Percentiles rank a stretch among this genome's conserved stretches.
Conservation (phyloP, 2,797 vertebrate genomes). For the Rhinoraja longicauda region DNA sequence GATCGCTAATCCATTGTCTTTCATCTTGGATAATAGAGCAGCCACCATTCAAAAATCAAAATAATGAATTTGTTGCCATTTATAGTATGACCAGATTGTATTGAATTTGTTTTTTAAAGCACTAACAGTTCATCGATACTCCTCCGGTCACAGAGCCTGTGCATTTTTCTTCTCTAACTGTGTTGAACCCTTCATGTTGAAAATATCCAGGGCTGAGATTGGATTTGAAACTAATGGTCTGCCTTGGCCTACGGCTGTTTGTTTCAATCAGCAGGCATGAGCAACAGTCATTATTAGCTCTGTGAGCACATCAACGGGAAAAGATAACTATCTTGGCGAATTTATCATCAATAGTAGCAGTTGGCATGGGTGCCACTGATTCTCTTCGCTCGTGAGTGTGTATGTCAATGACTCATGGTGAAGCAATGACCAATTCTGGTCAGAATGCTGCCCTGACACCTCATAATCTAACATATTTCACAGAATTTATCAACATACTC, state of each 20-base stretch:
- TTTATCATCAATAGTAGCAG: constrained; percentile 1
- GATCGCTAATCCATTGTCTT: background rate
- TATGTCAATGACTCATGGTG: background rate
- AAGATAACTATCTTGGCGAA: constrained; percentile 4
- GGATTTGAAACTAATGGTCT: constrained; percentile 20
- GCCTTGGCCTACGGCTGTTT: background rate
- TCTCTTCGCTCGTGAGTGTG: background rate
- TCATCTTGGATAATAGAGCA: no score
- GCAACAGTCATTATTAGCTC: constrained; percentile 1
- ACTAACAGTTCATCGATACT: background rate
- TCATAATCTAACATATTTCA: background rate
- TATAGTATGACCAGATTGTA: background rate
- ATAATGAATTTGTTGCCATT: background rate
- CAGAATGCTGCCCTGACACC: background rate
- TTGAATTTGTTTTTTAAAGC: background rate
- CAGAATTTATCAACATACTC: background rate
- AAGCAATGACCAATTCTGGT: background rate
- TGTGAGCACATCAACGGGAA: background rate
- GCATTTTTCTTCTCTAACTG: background rate
- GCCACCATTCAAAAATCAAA: background rate
- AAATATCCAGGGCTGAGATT: background rate
- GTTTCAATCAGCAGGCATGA: background rate
- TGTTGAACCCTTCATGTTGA: background rate
- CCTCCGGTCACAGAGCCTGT: background rate
- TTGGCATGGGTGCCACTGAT: background rate